These are phyloP conservation scores for Pogona vitticeps DNA, from an alignment of 2,113 vertebrate species.

Conservation along the genomic window DNA sequence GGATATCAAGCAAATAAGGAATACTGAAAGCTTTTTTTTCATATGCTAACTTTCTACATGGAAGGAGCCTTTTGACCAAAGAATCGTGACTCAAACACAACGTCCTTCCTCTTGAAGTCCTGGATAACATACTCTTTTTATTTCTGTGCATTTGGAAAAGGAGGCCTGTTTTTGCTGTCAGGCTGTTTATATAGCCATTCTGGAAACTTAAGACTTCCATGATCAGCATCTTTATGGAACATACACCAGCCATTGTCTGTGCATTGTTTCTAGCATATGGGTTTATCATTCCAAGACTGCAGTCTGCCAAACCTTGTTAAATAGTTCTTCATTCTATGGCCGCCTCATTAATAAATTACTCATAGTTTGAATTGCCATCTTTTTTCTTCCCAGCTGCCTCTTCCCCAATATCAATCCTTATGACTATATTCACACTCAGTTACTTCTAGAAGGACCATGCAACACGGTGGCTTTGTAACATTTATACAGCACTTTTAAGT, in stretches of 20 bases:
- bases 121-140: no score
- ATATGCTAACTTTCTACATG: no score
- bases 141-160: no score
- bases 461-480: background rate
- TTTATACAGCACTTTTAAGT: background rate
- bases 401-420: background rate
- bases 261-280: background rate
- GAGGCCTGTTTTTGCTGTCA: no score
- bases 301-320: background rate
- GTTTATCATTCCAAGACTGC: accelerated
- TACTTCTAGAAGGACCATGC: background rate
- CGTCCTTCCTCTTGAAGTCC: no score
- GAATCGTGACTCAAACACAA: no score
- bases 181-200: background rate
- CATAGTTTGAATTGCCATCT: background rate
- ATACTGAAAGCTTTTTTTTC: no score
- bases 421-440: background rate
- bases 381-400: background rate
- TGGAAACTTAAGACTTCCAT: background rate
- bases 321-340: background rate
- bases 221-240: background rate
- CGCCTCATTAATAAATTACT: background rate
- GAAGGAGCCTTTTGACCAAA: no score
- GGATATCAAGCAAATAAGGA: no score
- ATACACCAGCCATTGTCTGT: background rate